Percentiles rank a stretch among this genome's conserved stretches.
phyloP scores from a whole-genome alignment of 2,113 vertebrate species.

The Corynorhinus townsendii region DNA sequence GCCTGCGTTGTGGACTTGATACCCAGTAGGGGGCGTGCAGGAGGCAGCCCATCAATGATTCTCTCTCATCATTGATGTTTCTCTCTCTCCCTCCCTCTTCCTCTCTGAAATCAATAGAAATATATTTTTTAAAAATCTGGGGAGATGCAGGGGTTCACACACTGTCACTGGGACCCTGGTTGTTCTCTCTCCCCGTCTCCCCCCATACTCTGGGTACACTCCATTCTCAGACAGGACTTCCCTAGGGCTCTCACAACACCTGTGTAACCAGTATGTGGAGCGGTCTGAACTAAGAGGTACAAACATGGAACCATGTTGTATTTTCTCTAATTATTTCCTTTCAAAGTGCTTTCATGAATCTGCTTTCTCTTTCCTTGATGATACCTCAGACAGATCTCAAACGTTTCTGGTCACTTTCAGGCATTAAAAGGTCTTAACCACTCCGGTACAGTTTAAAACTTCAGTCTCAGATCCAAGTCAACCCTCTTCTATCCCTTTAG shows the following conservation, averaged over 20 bases:
- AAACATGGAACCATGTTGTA: neutral
- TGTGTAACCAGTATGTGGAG: neutral
- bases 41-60: no score
- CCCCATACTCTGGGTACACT: neutral
- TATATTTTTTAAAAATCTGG: neutral
- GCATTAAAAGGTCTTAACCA: neutral
- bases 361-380: neutral
- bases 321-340: neutral
- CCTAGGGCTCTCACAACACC: neutral
- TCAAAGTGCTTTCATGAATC: neutral
- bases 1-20: no score
- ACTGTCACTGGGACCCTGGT: neutral
- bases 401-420: neutral
- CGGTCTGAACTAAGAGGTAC: neutral
- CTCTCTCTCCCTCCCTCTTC: no score
- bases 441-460: neutral
- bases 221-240: neutral
- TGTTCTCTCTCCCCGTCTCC: neutral
- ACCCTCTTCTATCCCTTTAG: neutral
- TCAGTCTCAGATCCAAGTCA: neutral
- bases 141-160: neutral
- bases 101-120: no score
- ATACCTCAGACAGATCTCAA: neutral
- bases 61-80: no score
- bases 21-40: no score